Conservation (phyloP, 2,888 invertebrate genomes). For the Parascotia fuliginaria region DNA sequence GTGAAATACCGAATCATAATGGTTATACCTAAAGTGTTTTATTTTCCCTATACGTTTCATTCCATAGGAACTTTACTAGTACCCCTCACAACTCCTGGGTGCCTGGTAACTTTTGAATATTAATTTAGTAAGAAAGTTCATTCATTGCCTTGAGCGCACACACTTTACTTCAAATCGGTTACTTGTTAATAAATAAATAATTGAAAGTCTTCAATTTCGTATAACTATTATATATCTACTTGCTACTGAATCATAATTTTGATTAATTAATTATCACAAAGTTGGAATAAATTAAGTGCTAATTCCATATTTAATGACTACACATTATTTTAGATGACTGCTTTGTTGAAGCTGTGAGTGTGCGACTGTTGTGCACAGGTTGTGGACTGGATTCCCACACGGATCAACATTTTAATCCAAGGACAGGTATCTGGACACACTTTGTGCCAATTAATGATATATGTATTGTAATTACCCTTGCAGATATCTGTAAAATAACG, state of each 20-base stretch:
- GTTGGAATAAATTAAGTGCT: too few relatives aligned
- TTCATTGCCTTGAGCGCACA: constrained; percentile 22
- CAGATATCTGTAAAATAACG: too few relatives aligned
- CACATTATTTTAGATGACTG: too few relatives aligned
- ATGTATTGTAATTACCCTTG: too few relatives aligned
- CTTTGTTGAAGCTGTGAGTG: too few relatives aligned
- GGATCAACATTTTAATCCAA: too few relatives aligned
- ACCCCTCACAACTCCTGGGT: constrained; percentile 10
- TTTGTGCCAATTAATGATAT: too few relatives aligned
- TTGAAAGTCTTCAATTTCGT: constrained; percentile 17
- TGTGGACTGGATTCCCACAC: too few relatives aligned
- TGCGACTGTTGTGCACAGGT: too few relatives aligned
- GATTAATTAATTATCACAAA: background rate
- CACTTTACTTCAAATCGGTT: constrained; percentile 35
- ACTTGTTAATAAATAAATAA: constrained; percentile 33
- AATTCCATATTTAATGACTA: too few relatives aligned
- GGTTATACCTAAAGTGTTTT: background rate
- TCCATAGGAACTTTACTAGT: constrained; percentile 6
- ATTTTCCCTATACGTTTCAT: background rate
- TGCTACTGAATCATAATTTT: constrained; percentile 1
- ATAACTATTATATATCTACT: constrained; percentile 6
- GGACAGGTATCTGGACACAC: too few relatives aligned
- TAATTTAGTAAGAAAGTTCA: constrained; percentile 37
- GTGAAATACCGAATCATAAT: too few relatives aligned
- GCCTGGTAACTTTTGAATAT: constrained; percentile 35